These are phyloP conservation scores for Eospalax fontanierii DNA, from an alignment of 2,797 vertebrate genomes.

Conservation along the genomic window DNA sequence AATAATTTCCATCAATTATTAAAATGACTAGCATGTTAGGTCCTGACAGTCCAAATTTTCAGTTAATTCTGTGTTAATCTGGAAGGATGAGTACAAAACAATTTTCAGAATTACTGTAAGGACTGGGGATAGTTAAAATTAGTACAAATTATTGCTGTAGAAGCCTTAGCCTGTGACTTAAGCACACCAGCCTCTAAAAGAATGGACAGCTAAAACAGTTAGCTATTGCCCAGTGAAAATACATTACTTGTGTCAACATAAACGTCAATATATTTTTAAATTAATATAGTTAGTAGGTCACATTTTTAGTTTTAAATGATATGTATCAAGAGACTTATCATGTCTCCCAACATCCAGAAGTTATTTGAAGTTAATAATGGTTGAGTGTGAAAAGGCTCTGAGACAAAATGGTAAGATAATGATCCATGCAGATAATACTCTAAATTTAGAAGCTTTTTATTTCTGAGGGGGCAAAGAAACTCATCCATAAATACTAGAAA, in stretches of 20 bases:
- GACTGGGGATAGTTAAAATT: background rate
- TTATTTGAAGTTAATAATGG: background rate
- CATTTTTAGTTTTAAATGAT: background rate
- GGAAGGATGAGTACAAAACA: background rate
- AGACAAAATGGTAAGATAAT: background rate
- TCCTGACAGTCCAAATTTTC: background rate
- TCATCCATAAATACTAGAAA: background rate
- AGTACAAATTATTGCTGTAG: background rate
- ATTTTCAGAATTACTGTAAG: constrained; percentile 19
- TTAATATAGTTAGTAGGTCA: background rate
- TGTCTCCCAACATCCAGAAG: background rate
- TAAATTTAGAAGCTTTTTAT: background rate
- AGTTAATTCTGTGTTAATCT: background rate
- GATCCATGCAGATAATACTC: background rate
- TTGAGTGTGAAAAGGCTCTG: background rate
- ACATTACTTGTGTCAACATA: background rate
- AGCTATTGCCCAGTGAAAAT: background rate
- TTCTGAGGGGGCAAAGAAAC: background rate
- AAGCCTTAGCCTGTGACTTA: background rate
- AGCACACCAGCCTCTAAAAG: background rate
- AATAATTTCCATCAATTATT: background rate
- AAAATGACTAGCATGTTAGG: background rate
- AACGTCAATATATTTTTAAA: background rate
- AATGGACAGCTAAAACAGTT: background rate
- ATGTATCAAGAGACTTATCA: background rate